These are phyloP conservation scores for Trachelus troglodyta DNA, from an alignment of 2,888 invertebrate species.

Conservation along the genomic window DNA sequence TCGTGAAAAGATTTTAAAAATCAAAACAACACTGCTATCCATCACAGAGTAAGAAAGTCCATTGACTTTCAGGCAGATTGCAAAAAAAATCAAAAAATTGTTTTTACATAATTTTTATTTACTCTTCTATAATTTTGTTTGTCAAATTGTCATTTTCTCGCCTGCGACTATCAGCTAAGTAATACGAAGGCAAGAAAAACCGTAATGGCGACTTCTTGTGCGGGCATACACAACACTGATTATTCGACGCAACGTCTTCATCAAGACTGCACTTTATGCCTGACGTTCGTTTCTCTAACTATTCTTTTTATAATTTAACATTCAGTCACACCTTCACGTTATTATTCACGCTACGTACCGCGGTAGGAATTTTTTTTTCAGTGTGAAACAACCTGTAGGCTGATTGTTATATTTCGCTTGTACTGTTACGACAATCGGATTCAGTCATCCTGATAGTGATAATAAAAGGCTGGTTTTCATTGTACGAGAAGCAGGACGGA, in stretches of 20 bases:
- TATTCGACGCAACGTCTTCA: conserved; percentile 32
- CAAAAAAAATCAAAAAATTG: neutral
- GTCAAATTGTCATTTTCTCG: neutral
- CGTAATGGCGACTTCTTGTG: conserved; percentile 36
- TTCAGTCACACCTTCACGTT: neutral
- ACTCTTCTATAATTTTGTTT: neutral
- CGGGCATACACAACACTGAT: conserved; percentile 43
- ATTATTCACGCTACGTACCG: neutral
- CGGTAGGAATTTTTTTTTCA: neutral
- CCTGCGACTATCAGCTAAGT: neutral
- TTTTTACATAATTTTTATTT: too few species aligned
- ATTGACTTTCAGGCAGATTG: neutral
- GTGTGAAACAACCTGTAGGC: neutral
- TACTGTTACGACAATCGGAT: neutral
- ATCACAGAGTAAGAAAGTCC: neutral
- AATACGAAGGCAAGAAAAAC: conserved; percentile 12
- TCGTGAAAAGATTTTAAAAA: neutral
- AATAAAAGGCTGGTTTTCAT: neutral
- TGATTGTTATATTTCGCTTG: neutral
- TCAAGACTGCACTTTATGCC: conserved; percentile 10
- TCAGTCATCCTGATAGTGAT: neutral
- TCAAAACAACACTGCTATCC: neutral
- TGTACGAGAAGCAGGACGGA: neutral
- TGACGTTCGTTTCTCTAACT: neutral
- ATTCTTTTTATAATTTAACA: neutral